Evolutionary conservation across 1,140 invertebrate species (phyloP).

Genomic region (Mycetomoellerius zeteki): DNA sequence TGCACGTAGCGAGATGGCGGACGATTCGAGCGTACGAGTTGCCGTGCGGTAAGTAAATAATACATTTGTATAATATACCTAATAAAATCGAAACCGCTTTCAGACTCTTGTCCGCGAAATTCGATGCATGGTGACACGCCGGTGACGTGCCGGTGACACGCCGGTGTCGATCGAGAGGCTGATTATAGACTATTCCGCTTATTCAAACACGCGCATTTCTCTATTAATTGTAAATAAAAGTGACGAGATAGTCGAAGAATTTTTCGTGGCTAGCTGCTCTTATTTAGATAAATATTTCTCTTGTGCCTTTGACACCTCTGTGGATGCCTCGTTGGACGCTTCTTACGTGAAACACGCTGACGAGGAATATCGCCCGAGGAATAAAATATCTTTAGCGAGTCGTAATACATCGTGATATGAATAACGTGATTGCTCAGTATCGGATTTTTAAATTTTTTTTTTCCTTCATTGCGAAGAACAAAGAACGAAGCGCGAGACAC

Average conservation of each 20-base stretch:
- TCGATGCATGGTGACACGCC: background rate
- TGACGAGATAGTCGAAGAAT: no score
- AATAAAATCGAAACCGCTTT: background rate
- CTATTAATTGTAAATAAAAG: no score
- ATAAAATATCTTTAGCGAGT: no score
- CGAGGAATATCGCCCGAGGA: background rate
- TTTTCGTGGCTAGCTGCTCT: no score
- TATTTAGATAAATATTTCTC: no score
- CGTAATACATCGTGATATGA: background rate
- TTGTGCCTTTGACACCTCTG: background rate
- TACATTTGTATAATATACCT: background rate
- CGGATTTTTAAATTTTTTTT: background rate
- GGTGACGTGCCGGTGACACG: background rate
- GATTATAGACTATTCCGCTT: background rate
- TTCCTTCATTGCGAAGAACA: background rate
- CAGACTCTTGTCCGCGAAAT: background rate
- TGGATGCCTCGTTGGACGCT: no score
- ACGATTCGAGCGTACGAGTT: constrained; percentile 85
- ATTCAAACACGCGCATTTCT: background rate
- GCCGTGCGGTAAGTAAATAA: constrained; percentile 83
- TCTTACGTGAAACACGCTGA: background rate
- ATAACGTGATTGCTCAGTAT: constrained; percentile 14
- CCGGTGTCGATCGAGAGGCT: background rate
- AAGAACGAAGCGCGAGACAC: background rate
- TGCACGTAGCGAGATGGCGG: constrained; percentile 80